Conservation (phyloP, 2,888 invertebrate species). For the Noctuana brunneofusca region DNA sequence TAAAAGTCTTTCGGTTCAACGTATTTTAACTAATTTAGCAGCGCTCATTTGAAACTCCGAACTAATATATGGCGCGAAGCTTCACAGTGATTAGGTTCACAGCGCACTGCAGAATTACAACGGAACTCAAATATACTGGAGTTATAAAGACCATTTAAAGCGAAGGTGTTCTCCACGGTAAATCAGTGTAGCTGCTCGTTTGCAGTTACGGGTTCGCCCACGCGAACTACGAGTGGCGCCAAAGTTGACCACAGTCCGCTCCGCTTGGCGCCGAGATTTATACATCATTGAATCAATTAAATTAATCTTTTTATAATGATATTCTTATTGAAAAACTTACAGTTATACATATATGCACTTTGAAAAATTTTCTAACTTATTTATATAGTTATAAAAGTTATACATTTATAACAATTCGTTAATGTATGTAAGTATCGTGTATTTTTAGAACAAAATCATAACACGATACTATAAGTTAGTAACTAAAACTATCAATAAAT, state of each 20-base stretch:
- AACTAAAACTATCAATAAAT: too few relatives aligned
- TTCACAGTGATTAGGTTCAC: conserved; percentile 6
- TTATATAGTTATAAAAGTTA: too few relatives aligned
- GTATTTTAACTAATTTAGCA: not conserved
- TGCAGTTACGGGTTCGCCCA: conserved; percentile 67
- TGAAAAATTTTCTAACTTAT: not conserved
- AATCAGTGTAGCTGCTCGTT: conserved; percentile 55
- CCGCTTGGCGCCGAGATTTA: conserved; percentile 23
- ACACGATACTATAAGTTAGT: too few relatives aligned
- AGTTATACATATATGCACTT: too few relatives aligned
- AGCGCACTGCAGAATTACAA: conserved; percentile 10
- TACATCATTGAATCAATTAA: not conserved
- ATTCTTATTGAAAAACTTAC: not conserved
- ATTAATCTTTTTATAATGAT: not conserved
- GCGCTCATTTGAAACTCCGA: not conserved
- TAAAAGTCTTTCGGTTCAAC: not conserved
- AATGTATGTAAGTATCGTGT: too few relatives aligned
- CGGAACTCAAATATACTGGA: conserved; percentile 10
- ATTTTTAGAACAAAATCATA: too few relatives aligned
- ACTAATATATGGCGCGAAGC: not conserved
- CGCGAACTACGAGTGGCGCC: conserved; percentile 49
- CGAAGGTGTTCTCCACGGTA: conserved; percentile 51
- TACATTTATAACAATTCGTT: too few relatives aligned
- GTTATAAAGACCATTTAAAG: conserved; percentile 34
- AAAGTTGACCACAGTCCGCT: conserved; percentile 40